These are phyloP conservation scores for Turdus rufiventris DNA, from an alignment of 2,113 vertebrate species.

Conservation along the genomic window DNA sequence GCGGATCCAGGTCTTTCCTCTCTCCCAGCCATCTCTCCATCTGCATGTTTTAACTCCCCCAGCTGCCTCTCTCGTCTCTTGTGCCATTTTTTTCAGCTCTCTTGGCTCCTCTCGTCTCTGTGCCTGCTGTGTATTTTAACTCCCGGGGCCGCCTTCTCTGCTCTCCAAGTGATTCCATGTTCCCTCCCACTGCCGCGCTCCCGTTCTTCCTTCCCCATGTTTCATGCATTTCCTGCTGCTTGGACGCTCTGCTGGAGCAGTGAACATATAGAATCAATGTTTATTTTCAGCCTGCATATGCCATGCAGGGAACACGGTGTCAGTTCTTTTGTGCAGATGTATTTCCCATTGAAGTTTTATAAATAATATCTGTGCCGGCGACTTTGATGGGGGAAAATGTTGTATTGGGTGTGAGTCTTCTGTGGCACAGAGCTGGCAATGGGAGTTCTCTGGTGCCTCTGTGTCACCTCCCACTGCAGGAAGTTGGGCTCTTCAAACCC, in stretches of 20 bases:
- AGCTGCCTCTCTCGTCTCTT: slow-evolving; percentile 69
- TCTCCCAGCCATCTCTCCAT: slow-evolving; percentile 74
- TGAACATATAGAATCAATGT: slow-evolving; percentile 17
- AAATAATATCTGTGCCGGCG: slow-evolving; percentile 19
- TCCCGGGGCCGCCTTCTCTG: slow-evolving; percentile 36
- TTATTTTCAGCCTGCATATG: slow-evolving; percentile 61
- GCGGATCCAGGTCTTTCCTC: slow-evolving; percentile 69
- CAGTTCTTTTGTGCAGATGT: slow-evolving; percentile 50
- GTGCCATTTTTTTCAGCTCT: slow-evolving; percentile 67
- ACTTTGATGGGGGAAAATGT: background rate
- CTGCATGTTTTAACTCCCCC: slow-evolving; percentile 74
- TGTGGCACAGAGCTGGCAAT: fast-evolving
- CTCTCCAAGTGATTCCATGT: slow-evolving; percentile 45
- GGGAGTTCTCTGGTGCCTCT: background rate
- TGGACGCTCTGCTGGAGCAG: slow-evolving; percentile 23
- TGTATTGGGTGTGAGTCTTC: background rate
- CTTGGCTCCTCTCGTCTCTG: slow-evolving; percentile 59
- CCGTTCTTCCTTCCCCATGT: slow-evolving; percentile 42
- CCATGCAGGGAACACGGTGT: slow-evolving; percentile 43
- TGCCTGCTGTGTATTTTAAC: slow-evolving; percentile 65
- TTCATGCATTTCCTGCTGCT: slow-evolving; percentile 60
- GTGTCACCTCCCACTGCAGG: background rate
- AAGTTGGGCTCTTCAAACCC: background rate
- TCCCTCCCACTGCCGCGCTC: slow-evolving; percentile 47
- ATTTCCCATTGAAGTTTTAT: slow-evolving; percentile 31